These are phyloP conservation scores for Aeoliscus strigatus DNA, from an alignment of 2,797 vertebrate genomes.

Conservation along the genomic window DNA sequence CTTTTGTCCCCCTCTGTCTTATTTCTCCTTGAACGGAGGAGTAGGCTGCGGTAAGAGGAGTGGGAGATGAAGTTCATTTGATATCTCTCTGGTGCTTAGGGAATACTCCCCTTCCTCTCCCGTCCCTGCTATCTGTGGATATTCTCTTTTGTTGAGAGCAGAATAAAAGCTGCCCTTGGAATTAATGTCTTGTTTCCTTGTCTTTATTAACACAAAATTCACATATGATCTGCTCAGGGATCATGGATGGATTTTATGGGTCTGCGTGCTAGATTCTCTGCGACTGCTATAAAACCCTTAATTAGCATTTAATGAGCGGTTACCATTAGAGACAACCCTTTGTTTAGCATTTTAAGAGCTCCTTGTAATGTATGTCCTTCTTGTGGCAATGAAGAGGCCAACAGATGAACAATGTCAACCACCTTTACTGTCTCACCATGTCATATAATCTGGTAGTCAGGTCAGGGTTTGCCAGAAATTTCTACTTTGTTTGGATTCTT, in stretches of 20 bases:
- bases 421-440: too few relatives aligned
- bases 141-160: constrained; percentile 45
- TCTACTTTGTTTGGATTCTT: too few relatives aligned
- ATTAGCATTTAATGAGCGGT: too few relatives aligned
- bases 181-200: constrained; percentile 44
- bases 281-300: constrained; percentile 30
- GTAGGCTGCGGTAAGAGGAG: constrained; percentile 41
- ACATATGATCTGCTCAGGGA: constrained; percentile 38
- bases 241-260: constrained; percentile 37
- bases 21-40: constrained; percentile 44
- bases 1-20: constrained; percentile 29
- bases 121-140: constrained; percentile 34
- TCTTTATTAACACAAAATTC: constrained; percentile 43
- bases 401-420: too few relatives aligned
- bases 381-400: too few relatives aligned
- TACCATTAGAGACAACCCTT: too few relatives aligned
- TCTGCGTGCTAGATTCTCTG: constrained; percentile 5
- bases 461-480: too few relatives aligned
- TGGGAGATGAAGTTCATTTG: constrained; percentile 55
- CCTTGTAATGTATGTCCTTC: too few relatives aligned
- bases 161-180: constrained; percentile 64
- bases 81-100: constrained; percentile 56
- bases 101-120: constrained; percentile 53
- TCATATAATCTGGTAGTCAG: too few relatives aligned
- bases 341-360: too few relatives aligned